phyloP scores from a whole-genome alignment of 2,797 vertebrate genomes.

The Centropyge bicolor region DNA sequence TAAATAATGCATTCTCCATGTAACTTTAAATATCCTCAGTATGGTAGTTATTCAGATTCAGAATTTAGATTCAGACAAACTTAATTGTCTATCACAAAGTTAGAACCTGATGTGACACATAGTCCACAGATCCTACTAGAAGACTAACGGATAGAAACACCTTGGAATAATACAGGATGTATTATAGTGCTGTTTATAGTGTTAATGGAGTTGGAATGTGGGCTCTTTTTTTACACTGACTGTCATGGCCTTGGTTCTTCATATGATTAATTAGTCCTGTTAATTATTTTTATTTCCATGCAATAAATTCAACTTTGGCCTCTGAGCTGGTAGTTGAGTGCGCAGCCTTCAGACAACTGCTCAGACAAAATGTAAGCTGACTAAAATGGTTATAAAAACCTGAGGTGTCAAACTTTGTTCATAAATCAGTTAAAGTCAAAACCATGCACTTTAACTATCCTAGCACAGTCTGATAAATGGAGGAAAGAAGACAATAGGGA shows the following conservation, averaged over 20 bases:
- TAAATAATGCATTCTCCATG: conserved; percentile 73
- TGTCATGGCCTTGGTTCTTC: neutral
- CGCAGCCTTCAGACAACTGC: conserved; percentile 29
- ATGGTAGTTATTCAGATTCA: conserved; percentile 29
- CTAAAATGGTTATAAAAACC: neutral
- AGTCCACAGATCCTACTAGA: neutral
- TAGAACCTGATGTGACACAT: conserved; percentile 20
- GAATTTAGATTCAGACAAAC: conserved; percentile 31
- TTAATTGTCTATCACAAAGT: conserved; percentile 30
- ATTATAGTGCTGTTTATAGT: conserved; percentile 1
- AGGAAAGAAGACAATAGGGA: neutral
- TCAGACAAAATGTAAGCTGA: neutral
- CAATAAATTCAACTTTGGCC: conserved; percentile 41
- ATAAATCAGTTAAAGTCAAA: neutral
- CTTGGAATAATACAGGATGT: neutral
- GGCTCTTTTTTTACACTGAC: conserved; percentile 6
- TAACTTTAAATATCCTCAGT: conserved; percentile 64
- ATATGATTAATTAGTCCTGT: conserved; percentile 42
- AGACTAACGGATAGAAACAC: neutral
- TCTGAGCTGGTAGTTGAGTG: conserved; percentile 22
- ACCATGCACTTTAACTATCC: neutral
- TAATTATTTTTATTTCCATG: conserved; percentile 48
- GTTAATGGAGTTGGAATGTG: conserved; percentile 12
- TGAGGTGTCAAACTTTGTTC: neutral
- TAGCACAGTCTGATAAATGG: too few relatives aligned